phyloP scores from a whole-genome alignment of 2,113 vertebrate genomes.

The Sciurus niger region DNA sequence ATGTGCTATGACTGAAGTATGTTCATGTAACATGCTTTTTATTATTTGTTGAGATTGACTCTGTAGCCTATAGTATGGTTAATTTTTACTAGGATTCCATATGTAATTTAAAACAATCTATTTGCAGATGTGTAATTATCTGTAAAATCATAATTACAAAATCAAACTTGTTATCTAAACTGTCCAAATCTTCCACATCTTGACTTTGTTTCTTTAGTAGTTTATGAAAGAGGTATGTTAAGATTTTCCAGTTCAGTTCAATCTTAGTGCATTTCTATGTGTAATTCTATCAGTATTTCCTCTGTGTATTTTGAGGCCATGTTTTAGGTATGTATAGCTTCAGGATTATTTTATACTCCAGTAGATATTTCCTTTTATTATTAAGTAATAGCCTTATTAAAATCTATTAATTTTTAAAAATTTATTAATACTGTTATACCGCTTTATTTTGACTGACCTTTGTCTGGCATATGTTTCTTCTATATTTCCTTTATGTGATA shows the following conservation, averaged over 20 bases:
- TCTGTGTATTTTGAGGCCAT: not conserved
- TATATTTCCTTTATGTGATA: not conserved
- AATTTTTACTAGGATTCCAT: slow-evolving; percentile 11
- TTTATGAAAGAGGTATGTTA: not conserved
- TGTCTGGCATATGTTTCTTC: not conserved
- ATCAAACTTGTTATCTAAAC: not conserved
- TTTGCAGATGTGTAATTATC: slow-evolving; percentile 15
- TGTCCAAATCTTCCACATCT: not conserved
- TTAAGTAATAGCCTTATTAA: slow-evolving; percentile 5
- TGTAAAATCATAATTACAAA: not conserved
- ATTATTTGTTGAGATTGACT: not conserved
- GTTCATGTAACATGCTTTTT: not conserved
- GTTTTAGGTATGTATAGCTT: not conserved
- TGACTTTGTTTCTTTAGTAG: slow-evolving; percentile 31
- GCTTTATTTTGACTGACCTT: slow-evolving; percentile 13
- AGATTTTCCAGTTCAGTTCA: not conserved
- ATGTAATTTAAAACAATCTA: slow-evolving; percentile 5
- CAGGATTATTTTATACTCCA: not conserved
- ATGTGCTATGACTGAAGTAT: not conserved
- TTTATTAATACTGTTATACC: not conserved
- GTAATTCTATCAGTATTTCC: not conserved
- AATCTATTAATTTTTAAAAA: not conserved
- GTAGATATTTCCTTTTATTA: not conserved
- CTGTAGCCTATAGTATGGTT: not conserved
- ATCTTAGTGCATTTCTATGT: not conserved